These are phyloP conservation scores for Uropetala carovei DNA, from an alignment of 2,888 invertebrate species.

Conservation along the genomic window DNA sequence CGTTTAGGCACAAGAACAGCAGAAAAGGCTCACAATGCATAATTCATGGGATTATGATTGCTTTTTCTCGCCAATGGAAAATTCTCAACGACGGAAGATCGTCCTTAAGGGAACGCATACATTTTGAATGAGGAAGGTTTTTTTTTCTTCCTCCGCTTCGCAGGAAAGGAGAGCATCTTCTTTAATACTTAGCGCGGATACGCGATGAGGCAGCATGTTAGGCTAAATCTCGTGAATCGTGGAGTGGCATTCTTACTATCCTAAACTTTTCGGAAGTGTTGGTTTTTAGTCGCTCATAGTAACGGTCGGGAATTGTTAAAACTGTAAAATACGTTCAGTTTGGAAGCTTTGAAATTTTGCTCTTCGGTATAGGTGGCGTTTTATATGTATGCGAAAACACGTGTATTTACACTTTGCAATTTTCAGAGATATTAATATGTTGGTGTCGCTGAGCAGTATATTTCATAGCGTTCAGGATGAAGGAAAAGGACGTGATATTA, in stretches of 20 bases:
- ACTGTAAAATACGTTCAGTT: too few relatives aligned
- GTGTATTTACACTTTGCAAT: too few relatives aligned
- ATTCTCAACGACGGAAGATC: slow-evolving; percentile 58
- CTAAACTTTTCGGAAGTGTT: too few relatives aligned
- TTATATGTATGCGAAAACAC: too few relatives aligned
- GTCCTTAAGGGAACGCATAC: slow-evolving; percentile 50
- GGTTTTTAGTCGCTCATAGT: too few relatives aligned
- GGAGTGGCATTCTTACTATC: neutral
- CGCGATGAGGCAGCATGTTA: neutral
- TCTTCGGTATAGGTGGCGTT: too few relatives aligned
- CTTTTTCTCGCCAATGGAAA: slow-evolving; percentile 52
- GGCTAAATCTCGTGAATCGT: neutral
- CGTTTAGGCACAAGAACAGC: slow-evolving; percentile 9
- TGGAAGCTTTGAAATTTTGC: too few relatives aligned
- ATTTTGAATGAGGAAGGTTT: slow-evolving; percentile 37
- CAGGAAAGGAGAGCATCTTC: neutral
- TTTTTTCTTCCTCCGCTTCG: neutral
- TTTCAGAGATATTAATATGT: too few relatives aligned
- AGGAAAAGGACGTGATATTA: too few relatives aligned
- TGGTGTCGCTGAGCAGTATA: too few relatives aligned
- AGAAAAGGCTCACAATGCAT: slow-evolving; percentile 44
- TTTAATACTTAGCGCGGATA: slow-evolving; percentile 7
- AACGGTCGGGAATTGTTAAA: too few relatives aligned
- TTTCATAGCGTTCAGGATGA: too few relatives aligned
- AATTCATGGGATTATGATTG: slow-evolving; percentile 63